Conservation (phyloP, 2,113 vertebrate species). For the Reinhardtius hippoglossoides region DNA sequence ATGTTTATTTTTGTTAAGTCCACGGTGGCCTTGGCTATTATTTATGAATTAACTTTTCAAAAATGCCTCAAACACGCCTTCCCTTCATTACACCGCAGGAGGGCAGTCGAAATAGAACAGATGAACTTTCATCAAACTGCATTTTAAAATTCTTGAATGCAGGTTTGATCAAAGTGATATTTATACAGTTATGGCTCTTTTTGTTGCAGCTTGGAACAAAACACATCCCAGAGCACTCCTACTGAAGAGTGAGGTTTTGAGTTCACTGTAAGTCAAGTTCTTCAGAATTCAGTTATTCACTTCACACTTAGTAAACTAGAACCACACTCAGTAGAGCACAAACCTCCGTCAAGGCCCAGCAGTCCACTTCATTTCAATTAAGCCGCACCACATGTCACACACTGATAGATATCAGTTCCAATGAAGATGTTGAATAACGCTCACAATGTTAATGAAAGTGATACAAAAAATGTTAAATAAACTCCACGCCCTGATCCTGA, state of each 20-base stretch:
- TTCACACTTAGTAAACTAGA: neutral
- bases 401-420: no score
- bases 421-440: no score
- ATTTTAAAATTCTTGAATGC: conserved; percentile 25
- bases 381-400: no score
- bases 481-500: no score
- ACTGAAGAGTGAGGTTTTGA: neutral
- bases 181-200: neutral
- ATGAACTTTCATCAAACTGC: conserved; percentile 28
- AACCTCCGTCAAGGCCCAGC: no score
- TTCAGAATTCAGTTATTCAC: conserved; percentile 6
- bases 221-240: neutral
- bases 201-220: neutral
- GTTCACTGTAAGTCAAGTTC: neutral
- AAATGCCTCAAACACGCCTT: conserved; percentile 35
- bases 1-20: conserved; percentile 50
- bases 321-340: no score
- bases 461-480: no score
- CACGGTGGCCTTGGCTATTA: conserved; percentile 28
- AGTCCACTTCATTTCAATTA: no score
- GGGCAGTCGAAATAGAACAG: conserved; percentile 30
- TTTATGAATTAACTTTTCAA: conserved; percentile 60
- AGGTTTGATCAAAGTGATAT: conserved; percentile 15
- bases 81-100: conserved; percentile 28
- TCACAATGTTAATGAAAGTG: no score